These are phyloP conservation scores for chimpanzee (Pan troglodytes) DNA, from an alignment of 2,113 vertebrate species.

Conservation along the genomic window NHGRI_mPanTro3-v2.1_pri NC_072401.2:7855001-7855500, in stretches of 20 bases:
- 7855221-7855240: fast-evolving
- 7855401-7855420: not conserved
- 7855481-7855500: not conserved
- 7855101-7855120: fast-evolving
- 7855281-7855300: not conserved
- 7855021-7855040: fast-evolving
- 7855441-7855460: not conserved
- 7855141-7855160: not conserved
- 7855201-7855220: not conserved
- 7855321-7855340: not conserved
- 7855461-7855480: not conserved
- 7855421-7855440: not conserved
- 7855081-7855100: not conserved
- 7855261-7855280: too few relatives aligned
- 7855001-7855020: not conserved
- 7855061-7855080: fast-evolving
- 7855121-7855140: fast-evolving
- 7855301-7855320: not conserved
- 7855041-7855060: fast-evolving
- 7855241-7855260: too few relatives aligned
- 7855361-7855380: not conserved
- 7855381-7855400: not conserved
- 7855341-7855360: not conserved
- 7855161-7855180: not conserved
- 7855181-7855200: not conserved